phyloP scores from a whole-genome alignment of 92 coral and sea anemone species.

The Umimayanthus chanpuru region DNA sequence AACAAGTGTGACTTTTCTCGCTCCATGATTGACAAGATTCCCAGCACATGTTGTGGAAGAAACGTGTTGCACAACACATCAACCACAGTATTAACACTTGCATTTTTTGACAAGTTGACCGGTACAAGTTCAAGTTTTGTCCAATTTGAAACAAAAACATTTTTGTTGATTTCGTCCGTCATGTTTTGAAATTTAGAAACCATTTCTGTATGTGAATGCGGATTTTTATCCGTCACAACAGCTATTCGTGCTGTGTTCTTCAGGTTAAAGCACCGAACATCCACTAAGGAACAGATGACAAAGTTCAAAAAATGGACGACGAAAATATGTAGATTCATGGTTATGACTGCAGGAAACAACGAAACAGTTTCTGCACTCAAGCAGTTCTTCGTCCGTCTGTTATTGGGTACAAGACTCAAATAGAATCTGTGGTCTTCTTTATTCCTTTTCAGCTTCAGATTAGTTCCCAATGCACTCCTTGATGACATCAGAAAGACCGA shows the following conservation, averaged over 20 bases:
- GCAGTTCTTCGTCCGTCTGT: not conserved
- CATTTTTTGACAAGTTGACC: not conserved
- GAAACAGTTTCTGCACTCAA: not conserved
- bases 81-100: not conserved
- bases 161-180: constrained; percentile 24
- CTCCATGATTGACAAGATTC: constrained; percentile 8
- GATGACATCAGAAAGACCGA: constrained; percentile 21
- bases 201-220: not conserved
- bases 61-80: not conserved
- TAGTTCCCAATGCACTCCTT: not conserved
- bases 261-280: not conserved
- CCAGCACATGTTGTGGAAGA: constrained; percentile 28
- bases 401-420: not conserved
- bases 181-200: not conserved
- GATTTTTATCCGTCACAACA: constrained; percentile 12
- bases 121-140: constrained; percentile 30
- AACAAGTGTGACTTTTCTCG: constrained; percentile 13
- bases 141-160: constrained; percentile 11
- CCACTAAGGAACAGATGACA: not conserved
- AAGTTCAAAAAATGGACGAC: constrained; percentile 1
- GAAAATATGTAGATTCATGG: not conserved
- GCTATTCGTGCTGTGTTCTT: not conserved
- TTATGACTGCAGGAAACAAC: not conserved
- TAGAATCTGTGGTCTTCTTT: not conserved
- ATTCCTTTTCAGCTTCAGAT: not conserved